These are phyloP conservation scores for Phalanger gymnotis DNA, from an alignment of 2,797 vertebrate genomes.

Conservation along the genomic window DNA sequence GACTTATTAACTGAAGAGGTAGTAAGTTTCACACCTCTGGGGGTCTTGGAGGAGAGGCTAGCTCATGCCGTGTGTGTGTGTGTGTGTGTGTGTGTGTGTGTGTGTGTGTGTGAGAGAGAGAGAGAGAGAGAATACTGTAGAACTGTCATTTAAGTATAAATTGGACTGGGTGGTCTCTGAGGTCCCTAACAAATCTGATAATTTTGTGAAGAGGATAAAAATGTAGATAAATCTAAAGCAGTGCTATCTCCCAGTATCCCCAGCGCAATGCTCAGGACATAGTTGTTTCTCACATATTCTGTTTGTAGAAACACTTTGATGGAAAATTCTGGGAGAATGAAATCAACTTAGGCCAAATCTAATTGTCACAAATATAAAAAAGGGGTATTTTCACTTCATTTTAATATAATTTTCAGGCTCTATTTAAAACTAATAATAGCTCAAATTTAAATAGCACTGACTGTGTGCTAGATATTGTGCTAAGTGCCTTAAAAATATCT, in stretches of 20 bases:
- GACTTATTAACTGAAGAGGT: not conserved
- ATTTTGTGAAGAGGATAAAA: not conserved
- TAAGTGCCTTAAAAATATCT: not conserved
- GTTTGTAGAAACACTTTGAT: not conserved
- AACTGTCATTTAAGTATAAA: not conserved
- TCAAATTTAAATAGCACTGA: not conserved
- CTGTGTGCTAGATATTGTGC: not conserved
- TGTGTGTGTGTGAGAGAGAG: no score
- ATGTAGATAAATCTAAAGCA: not conserved
- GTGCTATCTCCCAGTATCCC: not conserved
- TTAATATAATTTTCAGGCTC: constrained; percentile 41
- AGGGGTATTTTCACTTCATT: not conserved
- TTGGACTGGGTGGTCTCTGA: not conserved
- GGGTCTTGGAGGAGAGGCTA: not conserved
- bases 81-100: no score
- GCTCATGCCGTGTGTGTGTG: not conserved
- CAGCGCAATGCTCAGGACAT: not conserved
- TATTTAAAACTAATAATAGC: not conserved
- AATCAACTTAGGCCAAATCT: not conserved
- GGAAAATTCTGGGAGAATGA: constrained; percentile 16
- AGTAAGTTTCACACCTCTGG: not conserved
- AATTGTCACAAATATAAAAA: constrained; percentile 10
- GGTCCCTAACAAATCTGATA: not conserved
- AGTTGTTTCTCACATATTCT: not conserved
- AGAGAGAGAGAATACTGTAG: no score